A percentile compares a stretch with the other conserved stretches of the same genome.
Conservation (phyloP, 2,888 invertebrate genomes). For the Mythimna impura region DNA sequence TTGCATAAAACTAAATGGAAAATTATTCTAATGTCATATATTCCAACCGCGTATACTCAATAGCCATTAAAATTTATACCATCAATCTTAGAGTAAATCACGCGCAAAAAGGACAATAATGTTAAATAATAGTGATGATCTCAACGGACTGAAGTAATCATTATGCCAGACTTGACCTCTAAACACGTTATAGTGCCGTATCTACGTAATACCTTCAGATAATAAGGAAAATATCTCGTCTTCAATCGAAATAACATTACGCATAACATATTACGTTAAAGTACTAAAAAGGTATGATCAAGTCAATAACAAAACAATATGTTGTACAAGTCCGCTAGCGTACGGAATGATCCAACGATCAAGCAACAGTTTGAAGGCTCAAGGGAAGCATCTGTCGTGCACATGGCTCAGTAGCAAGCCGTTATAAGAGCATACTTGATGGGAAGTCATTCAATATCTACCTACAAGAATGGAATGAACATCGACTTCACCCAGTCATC, state of each 20-base stretch:
- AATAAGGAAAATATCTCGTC: conserved; percentile 48
- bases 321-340: conserved; percentile 27
- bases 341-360: conserved; percentile 50
- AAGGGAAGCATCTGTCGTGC: conserved; percentile 85
- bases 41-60: conserved; percentile 53
- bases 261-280: conserved; percentile 4
- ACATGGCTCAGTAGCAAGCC: conserved; percentile 82
- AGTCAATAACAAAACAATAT: conserved; percentile 29
- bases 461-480: conserved; percentile 72
- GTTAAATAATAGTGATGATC: conserved; percentile 79
- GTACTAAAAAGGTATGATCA: conserved; percentile 5
- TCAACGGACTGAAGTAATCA: conserved; percentile 72
- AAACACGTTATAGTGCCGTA: conserved; percentile 48
- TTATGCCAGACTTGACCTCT: conserved; percentile 69
- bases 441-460: conserved; percentile 82
- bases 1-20: conserved; percentile 52
- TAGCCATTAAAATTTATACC: conserved; percentile 53
- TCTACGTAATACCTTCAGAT: conserved; percentile 48
- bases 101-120: conserved; percentile 71
- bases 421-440: conserved; percentile 79
- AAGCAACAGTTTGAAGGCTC: conserved; percentile 73
- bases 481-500: conserved; percentile 74
- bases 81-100: conserved; percentile 66
- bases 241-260: conserved; percentile 35
- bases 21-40: conserved; percentile 52